Conservation (phyloP, 2,888 invertebrate species). For the Drosophila villosipedis region DNA sequence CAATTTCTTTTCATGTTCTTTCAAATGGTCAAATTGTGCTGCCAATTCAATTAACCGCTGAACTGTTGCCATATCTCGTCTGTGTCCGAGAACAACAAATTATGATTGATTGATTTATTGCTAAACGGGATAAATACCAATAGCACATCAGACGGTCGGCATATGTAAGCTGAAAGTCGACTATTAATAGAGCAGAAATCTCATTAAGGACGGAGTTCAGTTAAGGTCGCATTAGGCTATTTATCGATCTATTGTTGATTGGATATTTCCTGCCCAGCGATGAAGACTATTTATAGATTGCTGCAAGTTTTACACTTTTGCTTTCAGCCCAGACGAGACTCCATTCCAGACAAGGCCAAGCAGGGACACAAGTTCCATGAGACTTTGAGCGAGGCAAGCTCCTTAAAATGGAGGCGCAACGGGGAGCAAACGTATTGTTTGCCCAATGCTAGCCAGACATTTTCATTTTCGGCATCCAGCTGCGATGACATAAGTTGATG, state of each 20-base stretch:
- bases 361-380: slow-evolving; percentile 33
- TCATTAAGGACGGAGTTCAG: slow-evolving; percentile 30
- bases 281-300: slow-evolving; percentile 55
- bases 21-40: slow-evolving; percentile 5
- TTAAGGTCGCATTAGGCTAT: slow-evolving; percentile 7
- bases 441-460: slow-evolving; percentile 25
- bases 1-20: background rate
- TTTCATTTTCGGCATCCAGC: slow-evolving; percentile 29
- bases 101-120: slow-evolving; percentile 29
- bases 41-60: slow-evolving; percentile 17
- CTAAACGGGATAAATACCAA: slow-evolving; percentile 3
- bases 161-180: slow-evolving; percentile 6
- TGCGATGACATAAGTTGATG: slow-evolving; percentile 9
- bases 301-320: slow-evolving; percentile 55
- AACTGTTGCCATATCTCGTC: slow-evolving; percentile 3
- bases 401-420: background rate
- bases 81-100: slow-evolving; percentile 11
- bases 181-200: slow-evolving; percentile 37
- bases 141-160: slow-evolving; percentile 6
- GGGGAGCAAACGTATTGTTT: slow-evolving; percentile 10
- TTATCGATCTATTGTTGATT: slow-evolving; percentile 26
- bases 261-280: slow-evolving; percentile 30
- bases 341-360: slow-evolving; percentile 12
- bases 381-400: background rate
- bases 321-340: slow-evolving; percentile 39